Evolutionary conservation across 2,888 invertebrate genomes (phyloP).

Genomic region (Tachina lurida): DNA sequence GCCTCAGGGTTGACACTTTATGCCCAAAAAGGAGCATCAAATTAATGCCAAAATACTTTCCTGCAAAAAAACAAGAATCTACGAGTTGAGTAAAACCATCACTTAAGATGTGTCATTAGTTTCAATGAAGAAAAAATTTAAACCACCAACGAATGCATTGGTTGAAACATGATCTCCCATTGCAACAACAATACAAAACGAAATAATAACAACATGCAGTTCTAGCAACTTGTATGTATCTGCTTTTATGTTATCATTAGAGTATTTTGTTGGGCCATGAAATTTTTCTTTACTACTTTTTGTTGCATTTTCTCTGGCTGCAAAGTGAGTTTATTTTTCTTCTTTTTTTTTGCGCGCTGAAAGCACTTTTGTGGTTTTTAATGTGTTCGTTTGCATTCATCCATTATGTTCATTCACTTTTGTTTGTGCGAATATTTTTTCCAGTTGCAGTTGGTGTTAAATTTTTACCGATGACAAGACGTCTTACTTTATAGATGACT

Average conservation of each 20-base stretch:
- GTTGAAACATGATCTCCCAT: conserved; percentile 52
- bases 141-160: neutral
- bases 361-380: conserved; percentile 64
- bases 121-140: neutral
- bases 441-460: neutral
- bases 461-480: no score
- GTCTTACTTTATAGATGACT: no score
- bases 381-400: conserved; percentile 6
- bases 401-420: conserved; percentile 21
- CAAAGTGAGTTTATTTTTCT: conserved; percentile 20
- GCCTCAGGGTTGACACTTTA: neutral
- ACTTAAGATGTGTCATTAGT: conserved; percentile 11
- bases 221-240: neutral
- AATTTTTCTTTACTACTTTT: conserved; percentile 21
- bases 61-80: neutral
- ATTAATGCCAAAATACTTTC: neutral
- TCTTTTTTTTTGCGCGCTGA: conserved; percentile 42
- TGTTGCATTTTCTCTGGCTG: conserved; percentile 24
- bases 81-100: neutral
- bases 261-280: conserved; percentile 29
- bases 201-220: neutral
- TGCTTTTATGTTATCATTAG: neutral
- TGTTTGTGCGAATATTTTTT: neutral
- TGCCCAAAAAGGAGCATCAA: neutral
- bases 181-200: conserved; percentile 7